Base-by-base conservation (phyloP, 2,888 invertebrate genomes). In the Microctonus hyperodae region DNA sequence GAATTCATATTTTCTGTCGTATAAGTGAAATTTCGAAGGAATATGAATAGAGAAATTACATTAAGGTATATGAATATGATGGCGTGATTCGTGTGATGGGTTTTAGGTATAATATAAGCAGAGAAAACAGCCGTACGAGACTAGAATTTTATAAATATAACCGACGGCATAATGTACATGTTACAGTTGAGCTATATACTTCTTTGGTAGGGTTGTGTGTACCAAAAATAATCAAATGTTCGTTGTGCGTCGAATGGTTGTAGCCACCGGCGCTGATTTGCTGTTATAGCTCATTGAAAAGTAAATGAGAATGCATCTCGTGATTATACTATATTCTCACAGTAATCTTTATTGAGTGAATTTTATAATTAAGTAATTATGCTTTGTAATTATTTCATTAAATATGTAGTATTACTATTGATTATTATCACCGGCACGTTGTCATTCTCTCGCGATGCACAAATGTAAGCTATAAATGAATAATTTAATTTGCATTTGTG, bases 191-290 rank as follows among this genome's bases (percentile, higher is more conserved):
- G 44, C 5, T 44, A 44, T 44, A 44, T 44, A 44, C 16, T 4
- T 51, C 56, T 68, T 72, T 51, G 63, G 63, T 66, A 64, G 68
- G 65, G 59, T 74, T 71, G 70, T 73, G 70, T 73, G 74, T 70
- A 78, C 80, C 80, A 80, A 80, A 80, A 80, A 80, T 80, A 80
- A 79, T 78, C 80, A 72, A 70, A 69, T 66, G 64, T 68, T 59
- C 69, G 69, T 68, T 16, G 28, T 10, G n/a, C n/a, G 28, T 69
- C 69, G 62, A 40, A 51, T 53, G 62, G 51, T 37, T 25, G 53
- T 44, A 16, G 59, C 59, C 44, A 20, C 44, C 44, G 44, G 16
- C 44, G 28, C 44, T n/a, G n/a, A n/a, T n/a, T 44, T 28, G 25
- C 16, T 44, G 28, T 44, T 59, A n/a, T n/a, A 25, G 28, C 28